Conservation (phyloP, 2,888 invertebrate species). For the Tetheella fluctuosa region DNA sequence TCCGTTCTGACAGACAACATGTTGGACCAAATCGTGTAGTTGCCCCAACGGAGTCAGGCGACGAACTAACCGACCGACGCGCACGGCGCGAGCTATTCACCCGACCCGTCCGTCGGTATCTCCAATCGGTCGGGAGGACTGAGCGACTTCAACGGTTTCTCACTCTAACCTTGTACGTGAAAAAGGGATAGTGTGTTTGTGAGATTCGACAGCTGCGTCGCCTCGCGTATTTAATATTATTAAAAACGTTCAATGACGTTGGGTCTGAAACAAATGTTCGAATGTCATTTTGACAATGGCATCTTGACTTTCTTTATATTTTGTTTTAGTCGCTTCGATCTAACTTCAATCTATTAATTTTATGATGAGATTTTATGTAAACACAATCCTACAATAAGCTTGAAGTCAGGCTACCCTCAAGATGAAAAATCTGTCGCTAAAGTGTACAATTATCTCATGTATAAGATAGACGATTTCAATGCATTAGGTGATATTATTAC, state of each 20-base stretch:
- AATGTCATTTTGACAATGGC: neutral
- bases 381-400: too few species aligned
- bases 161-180: conserved; percentile 21
- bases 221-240: conserved; percentile 16
- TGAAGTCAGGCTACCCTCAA: too few species aligned
- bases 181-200: conserved; percentile 22
- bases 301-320: neutral
- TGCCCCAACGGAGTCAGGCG: conserved; percentile 15
- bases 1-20: neutral
- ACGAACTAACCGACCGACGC: conserved; percentile 4
- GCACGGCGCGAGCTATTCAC: neutral
- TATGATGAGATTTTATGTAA: too few species aligned
- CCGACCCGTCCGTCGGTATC: neutral
- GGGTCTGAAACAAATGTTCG: neutral
- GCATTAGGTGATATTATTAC: too few species aligned
- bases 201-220: conserved; percentile 39
- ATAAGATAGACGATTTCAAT: too few species aligned
- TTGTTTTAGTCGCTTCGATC: too few species aligned
- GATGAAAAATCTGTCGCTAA: too few species aligned
- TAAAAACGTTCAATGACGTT: neutral
- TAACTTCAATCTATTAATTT: too few species aligned
- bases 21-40: conserved; percentile 1
- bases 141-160: conserved; percentile 19
- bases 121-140: neutral
- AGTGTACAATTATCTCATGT: too few species aligned